Conservation (phyloP, 2,113 vertebrate species). For the Lycocorax pyrrhopterus region DNA sequence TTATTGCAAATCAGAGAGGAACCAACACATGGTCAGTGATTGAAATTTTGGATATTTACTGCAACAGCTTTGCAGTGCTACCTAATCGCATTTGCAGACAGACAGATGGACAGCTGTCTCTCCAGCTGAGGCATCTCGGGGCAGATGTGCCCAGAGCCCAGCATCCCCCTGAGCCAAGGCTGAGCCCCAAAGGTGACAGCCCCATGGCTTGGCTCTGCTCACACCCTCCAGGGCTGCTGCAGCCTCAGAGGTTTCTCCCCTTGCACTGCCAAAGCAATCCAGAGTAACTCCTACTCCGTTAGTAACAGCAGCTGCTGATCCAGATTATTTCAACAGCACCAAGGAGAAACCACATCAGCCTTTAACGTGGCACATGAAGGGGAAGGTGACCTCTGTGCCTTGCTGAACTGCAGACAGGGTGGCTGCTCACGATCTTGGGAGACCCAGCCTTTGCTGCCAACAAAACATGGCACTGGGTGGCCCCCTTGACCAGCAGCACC, state of each 20-base stretch:
- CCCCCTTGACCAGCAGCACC: background rate
- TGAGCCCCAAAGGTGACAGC: background rate
- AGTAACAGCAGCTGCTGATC: background rate
- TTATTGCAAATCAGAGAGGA: background rate
- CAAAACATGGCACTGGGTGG: fast-evolving
- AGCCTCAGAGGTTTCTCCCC: background rate
- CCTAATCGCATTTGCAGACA: fast-evolving
- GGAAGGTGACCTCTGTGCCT: background rate
- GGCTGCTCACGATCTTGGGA: background rate
- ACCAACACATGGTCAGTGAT: background rate
- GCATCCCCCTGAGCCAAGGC: background rate
- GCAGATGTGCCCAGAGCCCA: background rate
- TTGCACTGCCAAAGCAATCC: fast-evolving
- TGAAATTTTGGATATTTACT: background rate
- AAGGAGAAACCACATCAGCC: background rate
- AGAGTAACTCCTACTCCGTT: fast-evolving
- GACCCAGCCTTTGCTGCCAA: fast-evolving
- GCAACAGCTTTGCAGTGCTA: background rate
- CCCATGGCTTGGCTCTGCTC: background rate
- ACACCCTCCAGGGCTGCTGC: fast-evolving
- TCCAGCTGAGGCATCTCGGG: fast-evolving
- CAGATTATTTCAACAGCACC: background rate
- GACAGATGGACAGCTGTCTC: background rate
- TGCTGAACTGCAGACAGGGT: background rate
- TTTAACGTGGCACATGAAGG: background rate